Evolutionary conservation across 2,888 invertebrate species (phyloP).

Genomic region (Theretra japonica): DNA sequence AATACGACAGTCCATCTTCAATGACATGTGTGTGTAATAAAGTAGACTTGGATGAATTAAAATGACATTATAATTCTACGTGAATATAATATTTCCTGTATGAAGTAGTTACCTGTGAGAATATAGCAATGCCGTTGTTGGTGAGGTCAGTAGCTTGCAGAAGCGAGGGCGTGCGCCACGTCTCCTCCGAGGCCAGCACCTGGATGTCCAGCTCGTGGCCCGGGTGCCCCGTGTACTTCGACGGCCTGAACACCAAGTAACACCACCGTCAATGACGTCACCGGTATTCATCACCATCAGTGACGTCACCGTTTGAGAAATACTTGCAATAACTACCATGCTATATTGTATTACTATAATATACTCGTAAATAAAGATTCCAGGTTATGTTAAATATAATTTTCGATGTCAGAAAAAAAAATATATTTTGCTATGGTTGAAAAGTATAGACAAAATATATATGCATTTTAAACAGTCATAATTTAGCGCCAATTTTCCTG

Average conservation of each 20-base stretch:
- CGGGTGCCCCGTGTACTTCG: slow-evolving; percentile 84
- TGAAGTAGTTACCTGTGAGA: slow-evolving; percentile 87
- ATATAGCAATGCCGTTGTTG: slow-evolving; percentile 89
- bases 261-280: neutral
- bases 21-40: too few relatives aligned
- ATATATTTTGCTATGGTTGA: too few relatives aligned
- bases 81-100: too few relatives aligned
- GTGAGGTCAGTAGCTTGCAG: slow-evolving; percentile 88
- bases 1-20: too few relatives aligned
- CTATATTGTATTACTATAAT: neutral
- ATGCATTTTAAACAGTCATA: too few relatives aligned
- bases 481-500: neutral
- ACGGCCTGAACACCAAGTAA: slow-evolving; percentile 61
- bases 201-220: slow-evolving; percentile 90
- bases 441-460: too few relatives aligned
- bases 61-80: too few relatives aligned
- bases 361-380: too few relatives aligned
- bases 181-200: slow-evolving; percentile 92
- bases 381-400: too few relatives aligned
- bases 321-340: neutral
- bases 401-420: neutral
- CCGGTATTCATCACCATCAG: neutral
- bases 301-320: neutral
- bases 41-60: too few relatives aligned
- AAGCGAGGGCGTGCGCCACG: slow-evolving; percentile 94